A percentile compares a stretch with the other conserved stretches of the same genome.
Evolutionary conservation across 2,113 vertebrate species (phyloP).

Genomic region (Chloroceryle aenea): DNA sequence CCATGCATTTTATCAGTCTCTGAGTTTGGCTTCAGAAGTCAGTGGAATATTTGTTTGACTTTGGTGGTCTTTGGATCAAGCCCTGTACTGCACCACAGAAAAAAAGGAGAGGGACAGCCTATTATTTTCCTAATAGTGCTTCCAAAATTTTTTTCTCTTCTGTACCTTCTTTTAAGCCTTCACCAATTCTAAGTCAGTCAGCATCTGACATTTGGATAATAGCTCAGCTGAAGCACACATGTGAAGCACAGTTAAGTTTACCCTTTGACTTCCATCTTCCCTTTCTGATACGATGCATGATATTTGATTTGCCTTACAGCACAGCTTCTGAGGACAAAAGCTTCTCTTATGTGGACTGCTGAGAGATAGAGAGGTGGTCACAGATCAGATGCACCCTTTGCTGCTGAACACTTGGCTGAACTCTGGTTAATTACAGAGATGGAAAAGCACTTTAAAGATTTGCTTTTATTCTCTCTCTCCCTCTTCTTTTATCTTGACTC

Average conservation of each 20-base stretch:
- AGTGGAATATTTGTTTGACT: neutral
- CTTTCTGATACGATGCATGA: neutral
- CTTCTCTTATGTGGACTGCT: fast-evolving
- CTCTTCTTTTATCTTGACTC: neutral
- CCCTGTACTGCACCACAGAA: neutral
- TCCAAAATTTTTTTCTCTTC: neutral
- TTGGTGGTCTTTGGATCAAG: neutral
- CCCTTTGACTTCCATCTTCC: neutral
- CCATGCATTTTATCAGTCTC: neutral
- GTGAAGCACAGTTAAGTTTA: neutral
- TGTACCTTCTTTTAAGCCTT: neutral
- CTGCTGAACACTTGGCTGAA: neutral
- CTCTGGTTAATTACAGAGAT: neutral
- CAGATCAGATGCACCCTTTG: neutral
- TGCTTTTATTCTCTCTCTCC: neutral
- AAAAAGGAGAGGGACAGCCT: neutral
- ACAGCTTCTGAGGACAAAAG: neutral
- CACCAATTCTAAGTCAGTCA: neutral
- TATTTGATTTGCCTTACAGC: neutral
- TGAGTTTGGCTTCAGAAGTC: neutral
- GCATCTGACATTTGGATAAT: neutral
- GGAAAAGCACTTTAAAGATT: neutral
- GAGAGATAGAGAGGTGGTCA: neutral
- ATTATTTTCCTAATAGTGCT: neutral
- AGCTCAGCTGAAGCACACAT: neutral